Conservation (phyloP, 2,797 vertebrate genomes). For the Sebastes umbrosus region DNA sequence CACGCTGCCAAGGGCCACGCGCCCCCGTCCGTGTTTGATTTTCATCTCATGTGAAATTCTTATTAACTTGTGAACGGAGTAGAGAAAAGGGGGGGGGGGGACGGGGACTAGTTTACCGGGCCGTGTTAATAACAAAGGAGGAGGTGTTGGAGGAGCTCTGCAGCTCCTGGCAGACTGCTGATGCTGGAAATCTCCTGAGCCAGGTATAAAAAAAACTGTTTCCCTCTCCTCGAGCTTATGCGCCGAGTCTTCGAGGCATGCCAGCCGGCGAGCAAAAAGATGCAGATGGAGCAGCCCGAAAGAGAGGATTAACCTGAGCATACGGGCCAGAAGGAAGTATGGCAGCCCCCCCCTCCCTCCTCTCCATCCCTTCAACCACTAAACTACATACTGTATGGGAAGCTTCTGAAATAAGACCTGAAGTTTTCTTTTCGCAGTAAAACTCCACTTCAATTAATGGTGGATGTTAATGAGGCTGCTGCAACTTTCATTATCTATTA, state of each 20-base stretch:
- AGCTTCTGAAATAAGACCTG: background rate
- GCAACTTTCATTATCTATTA: background rate
- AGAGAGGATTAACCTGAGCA: slow-evolving; percentile 69
- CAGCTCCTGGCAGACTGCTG: slow-evolving; percentile 25
- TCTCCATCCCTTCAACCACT: background rate
- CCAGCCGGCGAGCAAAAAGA: slow-evolving; percentile 41
- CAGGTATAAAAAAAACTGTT: slow-evolving; percentile 8
- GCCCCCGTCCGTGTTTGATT: slow-evolving; percentile 20
- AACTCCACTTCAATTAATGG: background rate
- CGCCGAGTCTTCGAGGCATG: slow-evolving; percentile 33
- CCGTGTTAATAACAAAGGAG: background rate
- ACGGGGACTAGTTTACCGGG: background rate
- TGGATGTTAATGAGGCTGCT: background rate
- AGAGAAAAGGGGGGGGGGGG: background rate
- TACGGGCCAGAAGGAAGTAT: slow-evolving; percentile 43
- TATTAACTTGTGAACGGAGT: background rate
- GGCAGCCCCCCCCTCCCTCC: background rate
- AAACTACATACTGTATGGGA: slow-evolving; percentile 8
- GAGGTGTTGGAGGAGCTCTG: slow-evolving; percentile 1
- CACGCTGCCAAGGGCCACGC: slow-evolving; percentile 38
- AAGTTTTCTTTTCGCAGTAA: background rate
- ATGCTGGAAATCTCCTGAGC: slow-evolving; percentile 40
- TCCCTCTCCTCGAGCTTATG: slow-evolving; percentile 8
- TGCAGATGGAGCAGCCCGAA: slow-evolving; percentile 61
- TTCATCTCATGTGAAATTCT: slow-evolving; percentile 23